A percentile compares a stretch with the other conserved stretches of the same genome.
Evolutionary conservation across 2,888 invertebrate species (phyloP).

Genomic region (Xylocampa areola): DNA sequence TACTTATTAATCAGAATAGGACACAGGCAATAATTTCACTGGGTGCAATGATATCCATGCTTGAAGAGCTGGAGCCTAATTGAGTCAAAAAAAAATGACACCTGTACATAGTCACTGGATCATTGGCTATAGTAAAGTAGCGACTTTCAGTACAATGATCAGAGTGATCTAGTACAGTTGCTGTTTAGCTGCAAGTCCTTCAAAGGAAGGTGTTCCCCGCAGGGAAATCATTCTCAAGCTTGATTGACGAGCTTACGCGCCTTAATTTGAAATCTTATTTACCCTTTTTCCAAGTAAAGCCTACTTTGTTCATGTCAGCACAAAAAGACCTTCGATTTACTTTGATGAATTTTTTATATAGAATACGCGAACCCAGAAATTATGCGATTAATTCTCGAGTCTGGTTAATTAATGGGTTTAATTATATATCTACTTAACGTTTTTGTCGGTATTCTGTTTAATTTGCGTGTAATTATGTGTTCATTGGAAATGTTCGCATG

Average conservation of each 20-base stretch:
- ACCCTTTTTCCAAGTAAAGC: constrained; percentile 33
- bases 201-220: constrained; percentile 14
- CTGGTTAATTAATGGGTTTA: constrained; percentile 1
- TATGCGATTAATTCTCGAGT: constrained; percentile 3
- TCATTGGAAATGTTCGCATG: constrained; percentile 24
- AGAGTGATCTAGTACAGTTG: too few relatives aligned
- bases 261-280: constrained; percentile 50
- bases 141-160: too few relatives aligned
- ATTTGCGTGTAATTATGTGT: constrained; percentile 26
- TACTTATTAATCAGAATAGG: too few relatives aligned
- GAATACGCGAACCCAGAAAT: background rate
- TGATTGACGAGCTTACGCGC: constrained; percentile 47
- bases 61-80: too few relatives aligned
- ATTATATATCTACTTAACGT: background rate
- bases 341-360: constrained; percentile 29
- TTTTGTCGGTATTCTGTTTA: constrained; percentile 9
- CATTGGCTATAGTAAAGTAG: too few relatives aligned
- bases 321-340: constrained; percentile 25
- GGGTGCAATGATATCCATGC: too few relatives aligned
- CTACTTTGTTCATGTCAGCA: constrained; percentile 38
- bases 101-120: too few relatives aligned
- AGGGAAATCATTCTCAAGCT: constrained; percentile 52
- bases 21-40: too few relatives aligned
- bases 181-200: background rate
- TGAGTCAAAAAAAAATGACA: too few relatives aligned